A percentile compares a stretch with the other conserved stretches of the same genome.
These are phyloP conservation scores for Drosophila burlai DNA, from an alignment of 1,140 invertebrate species.

Conservation along the genomic window DNA sequence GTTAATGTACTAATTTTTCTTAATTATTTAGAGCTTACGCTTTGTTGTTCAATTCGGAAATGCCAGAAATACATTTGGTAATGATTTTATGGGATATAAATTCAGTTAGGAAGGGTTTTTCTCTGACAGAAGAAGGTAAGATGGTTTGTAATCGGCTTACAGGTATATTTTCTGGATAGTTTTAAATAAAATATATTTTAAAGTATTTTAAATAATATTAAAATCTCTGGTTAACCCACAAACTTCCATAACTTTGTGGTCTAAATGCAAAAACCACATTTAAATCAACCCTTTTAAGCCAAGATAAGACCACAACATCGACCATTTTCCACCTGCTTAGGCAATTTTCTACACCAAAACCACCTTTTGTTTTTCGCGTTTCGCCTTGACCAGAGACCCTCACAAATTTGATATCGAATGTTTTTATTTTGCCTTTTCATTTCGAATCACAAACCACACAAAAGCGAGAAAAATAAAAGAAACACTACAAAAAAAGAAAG, in stretches of 20 bases:
- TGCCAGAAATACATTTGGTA: neutral
- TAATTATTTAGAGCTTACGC: neutral
- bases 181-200: neutral
- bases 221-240: neutral
- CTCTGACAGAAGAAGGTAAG: neutral
- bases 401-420: constrained; percentile 33
- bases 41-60: neutral
- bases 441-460: constrained; percentile 9
- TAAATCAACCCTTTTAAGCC: neutral
- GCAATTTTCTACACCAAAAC: constrained; percentile 9
- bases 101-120: too few relatives aligned
- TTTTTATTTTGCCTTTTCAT: constrained; percentile 6
- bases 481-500: constrained; percentile 4
- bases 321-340: constrained; percentile 15
- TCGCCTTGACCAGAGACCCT: constrained; percentile 31
- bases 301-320: neutral
- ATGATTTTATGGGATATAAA: neutral
- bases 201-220: neutral
- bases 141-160: neutral
- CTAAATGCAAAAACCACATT: neutral
- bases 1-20: neutral
- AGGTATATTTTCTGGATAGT: neutral
- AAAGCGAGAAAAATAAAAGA: neutral
- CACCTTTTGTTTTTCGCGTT: constrained; percentile 1
- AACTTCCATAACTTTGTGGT: neutral